Percentiles rank a stretch among this genome's conserved stretches.
Conservation (phyloP, 2,888 invertebrate species). For the Allophyes oxyacanthae region DNA sequence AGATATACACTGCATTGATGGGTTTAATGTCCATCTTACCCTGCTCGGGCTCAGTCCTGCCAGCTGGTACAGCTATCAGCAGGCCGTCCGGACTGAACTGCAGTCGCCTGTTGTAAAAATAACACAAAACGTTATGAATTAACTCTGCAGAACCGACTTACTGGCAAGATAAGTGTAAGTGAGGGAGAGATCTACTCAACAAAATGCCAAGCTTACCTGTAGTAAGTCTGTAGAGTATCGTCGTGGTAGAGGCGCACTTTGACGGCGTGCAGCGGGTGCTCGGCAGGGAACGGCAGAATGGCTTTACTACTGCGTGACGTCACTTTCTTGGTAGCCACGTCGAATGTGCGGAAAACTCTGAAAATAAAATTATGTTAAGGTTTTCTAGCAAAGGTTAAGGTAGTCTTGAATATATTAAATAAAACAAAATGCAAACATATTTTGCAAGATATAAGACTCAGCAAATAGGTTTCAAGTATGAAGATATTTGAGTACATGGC, state of each 20-base stretch:
- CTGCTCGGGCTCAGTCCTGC: conserved; percentile 93
- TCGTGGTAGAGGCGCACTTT: conserved; percentile 95
- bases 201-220: conserved; percentile 72
- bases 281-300: conserved; percentile 86
- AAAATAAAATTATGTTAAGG: conserved; percentile 30
- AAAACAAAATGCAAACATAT: too few species aligned
- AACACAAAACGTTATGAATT: too few species aligned
- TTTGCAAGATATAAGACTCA: too few species aligned
- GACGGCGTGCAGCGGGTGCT: conserved; percentile 90
- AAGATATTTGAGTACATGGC: too few species aligned
- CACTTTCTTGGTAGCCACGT: conserved; percentile 91
- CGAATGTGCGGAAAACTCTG: conserved; percentile 92
- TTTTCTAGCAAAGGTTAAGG: too few species aligned
- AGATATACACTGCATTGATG: conserved; percentile 89
- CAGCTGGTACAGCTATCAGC: conserved; percentile 97
- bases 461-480: too few species aligned
- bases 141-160: too few species aligned
- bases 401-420: too few species aligned
- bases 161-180: too few species aligned
- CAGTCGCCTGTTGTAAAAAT: conserved; percentile 90
- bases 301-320: conserved; percentile 91
- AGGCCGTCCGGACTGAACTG: conserved; percentile 97
- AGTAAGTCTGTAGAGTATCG: conserved; percentile 98
- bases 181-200: too few species aligned
- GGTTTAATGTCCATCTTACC: conserved; percentile 89